Conservation (phyloP, 1,140 invertebrate species). For the Papilio polyxenes region DNA sequence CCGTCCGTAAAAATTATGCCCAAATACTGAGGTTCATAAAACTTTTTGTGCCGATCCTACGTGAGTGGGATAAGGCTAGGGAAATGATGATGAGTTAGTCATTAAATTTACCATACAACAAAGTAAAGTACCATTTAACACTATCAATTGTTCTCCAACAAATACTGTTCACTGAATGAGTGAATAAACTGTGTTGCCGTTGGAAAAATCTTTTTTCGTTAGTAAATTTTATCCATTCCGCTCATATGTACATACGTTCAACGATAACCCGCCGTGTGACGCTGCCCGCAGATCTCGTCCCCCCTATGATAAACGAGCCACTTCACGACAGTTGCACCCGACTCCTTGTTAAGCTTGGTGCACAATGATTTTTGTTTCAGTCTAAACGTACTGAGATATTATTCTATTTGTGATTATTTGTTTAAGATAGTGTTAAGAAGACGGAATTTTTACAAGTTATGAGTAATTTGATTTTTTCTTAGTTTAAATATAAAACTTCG, state of each 20-base stretch:
- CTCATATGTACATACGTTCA: constrained; percentile 24
- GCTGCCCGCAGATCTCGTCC: constrained; percentile 41
- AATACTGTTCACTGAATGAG: background rate
- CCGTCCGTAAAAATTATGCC: too few relatives aligned
- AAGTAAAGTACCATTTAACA: background rate
- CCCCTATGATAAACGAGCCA: constrained; percentile 45
- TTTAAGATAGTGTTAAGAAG: background rate
- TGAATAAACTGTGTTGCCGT: background rate
- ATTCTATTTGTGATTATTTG: background rate
- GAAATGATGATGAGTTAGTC: too few relatives aligned
- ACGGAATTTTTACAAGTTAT: background rate
- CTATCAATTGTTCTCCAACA: background rate
- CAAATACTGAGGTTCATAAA: too few relatives aligned
- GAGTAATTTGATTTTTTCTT: background rate
- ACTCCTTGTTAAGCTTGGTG: constrained; percentile 26
- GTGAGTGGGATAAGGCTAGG: too few relatives aligned
- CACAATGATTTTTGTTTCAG: background rate
- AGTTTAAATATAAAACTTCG: background rate
- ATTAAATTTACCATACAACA: background rate
- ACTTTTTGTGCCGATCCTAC: too few relatives aligned
- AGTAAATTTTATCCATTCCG: constrained; percentile 40
- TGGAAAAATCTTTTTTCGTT: constrained; percentile 24
- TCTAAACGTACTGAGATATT: background rate
- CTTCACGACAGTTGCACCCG: constrained; percentile 39
- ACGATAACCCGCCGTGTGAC: constrained; percentile 44